Base-by-base conservation (phyloP, 1,140 invertebrate species). In the Dinoponera quadriceps region DNA sequence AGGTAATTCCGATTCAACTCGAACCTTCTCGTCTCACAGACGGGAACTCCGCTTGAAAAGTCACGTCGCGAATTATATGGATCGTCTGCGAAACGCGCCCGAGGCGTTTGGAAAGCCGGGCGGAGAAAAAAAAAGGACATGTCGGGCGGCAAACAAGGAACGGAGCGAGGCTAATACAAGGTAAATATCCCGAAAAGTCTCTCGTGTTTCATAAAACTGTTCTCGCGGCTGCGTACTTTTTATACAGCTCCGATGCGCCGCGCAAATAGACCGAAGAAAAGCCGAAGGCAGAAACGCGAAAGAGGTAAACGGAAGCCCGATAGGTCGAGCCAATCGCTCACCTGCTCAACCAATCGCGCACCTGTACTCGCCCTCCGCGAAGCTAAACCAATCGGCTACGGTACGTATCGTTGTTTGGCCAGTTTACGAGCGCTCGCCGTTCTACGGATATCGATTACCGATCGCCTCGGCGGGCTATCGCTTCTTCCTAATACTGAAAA, bases 391-490 rank as follows among this genome's bases (percentile, higher is more conserved):
- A 86, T 87, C 86, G 84, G 62, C 66, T 44, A 44, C 65, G 48
- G 65, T 83, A 83, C 84, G 78, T 85, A 85, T 87, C 86, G 86
- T 87, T 87, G 85, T 87, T 87, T 86, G 84, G 84, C 60, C 85
- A 87, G 84, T 87, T 87, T 87, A 87, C 85, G 85, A 86, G 85
- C 73, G 68, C 60, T 11, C 81, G 60, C 77, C 38, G 49, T 48
- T 82, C 83, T 59, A 25, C 54, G 85, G 82, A 55, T 87, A 88
- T 88, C 85, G 86, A 88, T 88, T 88, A 87, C 82, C 86, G 71
- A 85, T 88, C 82, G 65, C 44, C 48, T 82, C 59, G n/a, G 75
- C 65, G 65, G 38, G 74, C 75, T 72, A 77, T 83, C 65, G 63
- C 66, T 87, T 85, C 57, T 71, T 75, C 63, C 75, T 88, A 88